A percentile compares a stretch with the other conserved stretches of the same genome.
Conservation (phyloP, 2,797 vertebrate genomes). For the Malacoctenus gilli region DNA sequence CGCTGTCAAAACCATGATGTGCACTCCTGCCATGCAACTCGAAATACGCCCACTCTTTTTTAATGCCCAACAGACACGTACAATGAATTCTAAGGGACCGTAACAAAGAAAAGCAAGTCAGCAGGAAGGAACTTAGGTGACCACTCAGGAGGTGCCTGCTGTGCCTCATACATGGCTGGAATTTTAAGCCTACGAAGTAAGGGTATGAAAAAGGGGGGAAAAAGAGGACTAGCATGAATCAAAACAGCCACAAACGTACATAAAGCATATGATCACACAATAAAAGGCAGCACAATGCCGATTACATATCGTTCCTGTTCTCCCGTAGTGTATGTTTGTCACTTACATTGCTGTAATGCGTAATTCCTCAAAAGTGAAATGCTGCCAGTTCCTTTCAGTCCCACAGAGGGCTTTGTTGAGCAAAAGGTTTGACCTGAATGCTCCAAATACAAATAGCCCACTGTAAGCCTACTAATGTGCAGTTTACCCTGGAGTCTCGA, state of each 20-base stretch:
- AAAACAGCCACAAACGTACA: conserved; percentile 19
- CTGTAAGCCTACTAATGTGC: conserved; percentile 54
- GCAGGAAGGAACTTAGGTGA: conserved; percentile 66
- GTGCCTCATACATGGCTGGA: conserved; percentile 65
- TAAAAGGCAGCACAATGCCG: neutral
- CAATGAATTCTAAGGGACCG: conserved; percentile 31
- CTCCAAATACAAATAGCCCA: conserved; percentile 49
- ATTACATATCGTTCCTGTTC: neutral
- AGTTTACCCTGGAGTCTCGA: conserved; percentile 55
- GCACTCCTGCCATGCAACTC: conserved; percentile 10
- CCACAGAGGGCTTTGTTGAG: conserved; percentile 40
- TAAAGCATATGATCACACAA: conserved; percentile 18
- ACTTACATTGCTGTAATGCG: conserved; percentile 21
- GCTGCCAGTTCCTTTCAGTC: conserved; percentile 31
- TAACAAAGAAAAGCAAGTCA: conserved; percentile 62
- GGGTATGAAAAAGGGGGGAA: conserved; percentile 44
- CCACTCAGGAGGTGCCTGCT: conserved; percentile 62
- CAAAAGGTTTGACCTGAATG: conserved; percentile 60
- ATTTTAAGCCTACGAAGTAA: conserved; percentile 67
- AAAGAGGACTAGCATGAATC: conserved; percentile 20
- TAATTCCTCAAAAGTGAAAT: conserved; percentile 52
- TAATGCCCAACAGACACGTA: conserved; percentile 29
- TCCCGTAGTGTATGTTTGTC: conserved; percentile 7
- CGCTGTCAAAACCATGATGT: conserved; percentile 12
- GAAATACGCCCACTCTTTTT: conserved; percentile 29